Conservation (phyloP, 1,140 invertebrate species). For the Nasonia longicornis region DNA sequence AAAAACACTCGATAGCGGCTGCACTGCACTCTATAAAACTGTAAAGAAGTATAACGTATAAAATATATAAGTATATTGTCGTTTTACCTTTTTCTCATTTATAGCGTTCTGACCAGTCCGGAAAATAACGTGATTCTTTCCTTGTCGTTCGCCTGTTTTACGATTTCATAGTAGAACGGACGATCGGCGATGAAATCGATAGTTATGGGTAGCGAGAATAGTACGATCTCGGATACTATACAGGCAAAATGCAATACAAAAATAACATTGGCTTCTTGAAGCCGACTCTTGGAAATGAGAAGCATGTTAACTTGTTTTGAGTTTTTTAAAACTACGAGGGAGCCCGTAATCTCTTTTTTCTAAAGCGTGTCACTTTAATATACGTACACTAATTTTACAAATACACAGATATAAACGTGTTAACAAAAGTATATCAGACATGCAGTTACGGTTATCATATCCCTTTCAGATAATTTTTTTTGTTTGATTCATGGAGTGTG, state of each 20-base stretch:
- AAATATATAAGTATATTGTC: neutral
- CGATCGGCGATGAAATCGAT: constrained; percentile 47
- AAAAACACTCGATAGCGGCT: neutral
- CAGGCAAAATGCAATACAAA: constrained; percentile 31
- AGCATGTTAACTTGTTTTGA: neutral
- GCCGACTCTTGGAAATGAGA: neutral
- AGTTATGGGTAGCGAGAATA: constrained; percentile 42
- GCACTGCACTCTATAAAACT: neutral
- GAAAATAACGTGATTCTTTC: constrained; percentile 42
- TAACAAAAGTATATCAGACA: too few relatives aligned
- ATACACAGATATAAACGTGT: too few relatives aligned
- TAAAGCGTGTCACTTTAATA: too few relatives aligned
- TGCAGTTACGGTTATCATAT: too few relatives aligned
- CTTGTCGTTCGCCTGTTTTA: constrained; percentile 41
- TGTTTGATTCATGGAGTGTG: too few relatives aligned
- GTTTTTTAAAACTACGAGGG: too few relatives aligned
- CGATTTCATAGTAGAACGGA: constrained; percentile 53
- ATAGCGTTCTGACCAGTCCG: constrained; percentile 33
- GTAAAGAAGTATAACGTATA: neutral
- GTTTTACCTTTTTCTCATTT: constrained; percentile 23
- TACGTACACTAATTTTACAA: too few relatives aligned
- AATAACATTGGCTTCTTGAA: neutral
- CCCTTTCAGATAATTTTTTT: too few relatives aligned
- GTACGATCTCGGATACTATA: constrained; percentile 40
- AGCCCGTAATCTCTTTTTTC: too few relatives aligned